phyloP scores from a whole-genome alignment of 1,140 invertebrate genomes.

The Procambarus virginalis region DNA sequence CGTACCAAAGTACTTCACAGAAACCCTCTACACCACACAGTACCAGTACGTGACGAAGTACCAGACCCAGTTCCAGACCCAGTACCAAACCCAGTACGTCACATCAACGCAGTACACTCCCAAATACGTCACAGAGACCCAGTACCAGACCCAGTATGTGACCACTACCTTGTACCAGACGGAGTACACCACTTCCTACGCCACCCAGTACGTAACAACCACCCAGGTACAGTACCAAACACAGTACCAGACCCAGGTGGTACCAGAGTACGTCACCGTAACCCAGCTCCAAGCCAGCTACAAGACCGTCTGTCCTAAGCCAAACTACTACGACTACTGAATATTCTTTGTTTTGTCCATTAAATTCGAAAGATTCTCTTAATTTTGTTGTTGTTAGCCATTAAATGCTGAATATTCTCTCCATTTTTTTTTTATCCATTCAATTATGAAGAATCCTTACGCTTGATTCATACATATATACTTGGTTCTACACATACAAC shows the following conservation, averaged over 20 bases:
- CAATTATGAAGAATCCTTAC: too few relatives aligned
- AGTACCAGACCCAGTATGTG: background rate
- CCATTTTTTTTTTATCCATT: too few relatives aligned
- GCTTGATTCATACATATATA: too few relatives aligned
- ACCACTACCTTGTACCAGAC: background rate
- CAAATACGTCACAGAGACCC: background rate
- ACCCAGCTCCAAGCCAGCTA: background rate
- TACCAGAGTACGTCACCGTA: background rate
- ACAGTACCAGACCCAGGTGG: background rate
- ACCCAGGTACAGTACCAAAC: background rate
- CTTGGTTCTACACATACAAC: too few relatives aligned
- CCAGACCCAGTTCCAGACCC: background rate
- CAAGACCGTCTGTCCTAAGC: slow-evolving; percentile 1
- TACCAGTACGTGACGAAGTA: background rate
- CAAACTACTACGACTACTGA: background rate
- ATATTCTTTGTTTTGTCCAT: too few relatives aligned
- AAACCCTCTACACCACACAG: background rate
- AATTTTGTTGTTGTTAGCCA: too few relatives aligned
- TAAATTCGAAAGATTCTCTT: too few relatives aligned
- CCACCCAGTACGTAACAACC: background rate
- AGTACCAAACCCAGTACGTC: slow-evolving; percentile 9
- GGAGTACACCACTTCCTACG: background rate
- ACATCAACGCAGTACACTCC: background rate
- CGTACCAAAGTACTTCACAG: background rate
- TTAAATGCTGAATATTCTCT: too few relatives aligned